phyloP scores from a whole-genome alignment of 2,113 vertebrate genomes.

The Pagrus major region DNA sequence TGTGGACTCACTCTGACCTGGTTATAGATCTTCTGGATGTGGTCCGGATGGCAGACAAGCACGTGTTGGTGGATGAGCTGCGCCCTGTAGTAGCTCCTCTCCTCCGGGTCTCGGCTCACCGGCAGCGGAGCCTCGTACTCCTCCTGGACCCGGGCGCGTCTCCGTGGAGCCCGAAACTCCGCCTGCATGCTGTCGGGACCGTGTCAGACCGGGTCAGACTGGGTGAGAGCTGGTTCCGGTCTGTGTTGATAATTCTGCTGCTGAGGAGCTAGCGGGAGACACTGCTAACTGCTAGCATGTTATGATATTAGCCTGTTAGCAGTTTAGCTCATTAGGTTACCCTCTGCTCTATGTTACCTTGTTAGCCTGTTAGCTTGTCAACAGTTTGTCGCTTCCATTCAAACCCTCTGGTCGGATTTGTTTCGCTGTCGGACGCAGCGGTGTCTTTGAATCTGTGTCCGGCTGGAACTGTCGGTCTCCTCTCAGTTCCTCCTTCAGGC shows the following conservation, averaged over 20 bases:
- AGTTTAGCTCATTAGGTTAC: background rate
- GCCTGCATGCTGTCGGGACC: slow-evolving; percentile 75
- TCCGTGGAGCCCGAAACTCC: slow-evolving; percentile 88
- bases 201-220: background rate
- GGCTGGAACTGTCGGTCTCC: background rate
- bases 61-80: slow-evolving; percentile 89
- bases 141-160: slow-evolving; percentile 87
- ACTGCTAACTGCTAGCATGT: slow-evolving; percentile 4
- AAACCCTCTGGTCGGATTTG: background rate
- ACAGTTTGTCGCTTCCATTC: background rate
- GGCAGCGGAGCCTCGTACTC: slow-evolving; percentile 86
- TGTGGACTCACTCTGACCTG: slow-evolving; percentile 79
- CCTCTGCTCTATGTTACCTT: background rate
- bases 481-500: background rate
- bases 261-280: too few relatives aligned
- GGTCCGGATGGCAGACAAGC: slow-evolving; percentile 85
- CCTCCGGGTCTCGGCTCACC: slow-evolving; percentile 44
- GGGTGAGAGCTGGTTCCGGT: too few relatives aligned
- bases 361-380: background rate
- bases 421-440: slow-evolving; percentile 28
- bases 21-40: slow-evolving; percentile 87
- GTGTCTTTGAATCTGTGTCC: slow-evolving; percentile 42
- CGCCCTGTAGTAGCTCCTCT: slow-evolving; percentile 76
- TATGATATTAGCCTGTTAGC: background rate
- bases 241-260: background rate